Base-by-base conservation (phyloP, 2,888 invertebrate genomes). In the Chrysotoxum bicinctum region DNA sequence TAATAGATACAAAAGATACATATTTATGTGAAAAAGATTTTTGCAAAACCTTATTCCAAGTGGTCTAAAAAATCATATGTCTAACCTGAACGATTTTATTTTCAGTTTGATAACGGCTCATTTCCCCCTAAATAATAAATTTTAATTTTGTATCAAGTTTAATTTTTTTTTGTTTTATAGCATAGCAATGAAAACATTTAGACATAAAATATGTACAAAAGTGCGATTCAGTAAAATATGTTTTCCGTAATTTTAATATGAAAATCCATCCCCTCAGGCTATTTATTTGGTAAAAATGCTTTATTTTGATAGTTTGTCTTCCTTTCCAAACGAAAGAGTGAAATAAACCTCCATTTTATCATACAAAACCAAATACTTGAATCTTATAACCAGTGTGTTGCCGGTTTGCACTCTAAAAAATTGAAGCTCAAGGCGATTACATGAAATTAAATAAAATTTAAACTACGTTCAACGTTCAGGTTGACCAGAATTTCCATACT, bases 401-500 rank as follows among this genome's bases (percentile, higher is more conserved):
- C 19, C 19, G 19, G 8, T 21, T 40, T 26, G 75, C 81, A 81
- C 81, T 81, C 32, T 76, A 58, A 70, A 32, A 76, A 64, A 81
- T 81, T 81, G 21, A 76, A 81, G 35, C 35, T n/a, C n/a, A n/a
- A 37, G 60, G 37, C 70, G 64, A 58, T 76, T 70, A 70, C 56
- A 64, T n/a, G 32, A 66, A 76, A 50, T 45, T 50, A 64, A 69
- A 75, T 80, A 48, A 43, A 73, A 64, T 64, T 64, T 73, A 48
- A 58, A 58, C 23, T 56, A 21, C 64, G 32, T 26, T 37, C 37
- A 58, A 19, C 19, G 16, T 58, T 19, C 40, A 43, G 56, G 32
- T 76, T 58, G 70, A 58, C 76, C 81, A 32, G 7, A 52, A 43
- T 66, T 35, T 70, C 43, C 26, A 76, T 52, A 30, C 52, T 23